A percentile compares a stretch with the other conserved stretches of the same genome.
These are phyloP conservation scores for Ichneumoninae sp. DNA, from an alignment of 2,888 invertebrate species.

Conservation along the genomic window DNA sequence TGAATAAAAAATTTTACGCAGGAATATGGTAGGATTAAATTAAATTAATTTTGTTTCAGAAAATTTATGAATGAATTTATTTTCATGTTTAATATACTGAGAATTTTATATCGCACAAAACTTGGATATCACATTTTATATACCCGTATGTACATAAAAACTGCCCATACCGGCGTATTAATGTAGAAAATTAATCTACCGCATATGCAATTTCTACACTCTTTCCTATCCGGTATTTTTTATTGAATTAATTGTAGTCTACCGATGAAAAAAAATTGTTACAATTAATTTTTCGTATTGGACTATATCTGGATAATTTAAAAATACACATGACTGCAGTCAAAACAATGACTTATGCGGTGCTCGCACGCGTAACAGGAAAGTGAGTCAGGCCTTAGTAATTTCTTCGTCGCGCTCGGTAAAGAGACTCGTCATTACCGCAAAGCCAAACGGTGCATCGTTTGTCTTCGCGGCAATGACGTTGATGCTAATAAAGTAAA, in stretches of 20 bases:
- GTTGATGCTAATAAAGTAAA: conserved; percentile 7
- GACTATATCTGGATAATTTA: not conserved
- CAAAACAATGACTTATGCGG: conserved; percentile 45
- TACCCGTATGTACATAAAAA: not conserved
- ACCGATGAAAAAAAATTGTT: not conserved
- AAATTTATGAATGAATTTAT: not conserved
- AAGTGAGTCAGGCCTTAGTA: conserved; percentile 67
- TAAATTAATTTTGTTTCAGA: not conserved
- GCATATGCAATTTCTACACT: not conserved
- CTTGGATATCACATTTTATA: not conserved
- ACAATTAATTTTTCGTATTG: not conserved
- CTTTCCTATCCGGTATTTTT: not conserved
- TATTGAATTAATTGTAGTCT: not conserved
- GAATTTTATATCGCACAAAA: not conserved
- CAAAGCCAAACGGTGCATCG: conserved; percentile 44
- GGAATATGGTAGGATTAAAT: not conserved
- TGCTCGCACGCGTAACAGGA: conserved; percentile 59
- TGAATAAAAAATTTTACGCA: not conserved
- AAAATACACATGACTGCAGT: not conserved
- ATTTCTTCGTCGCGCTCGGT: conserved; percentile 56
- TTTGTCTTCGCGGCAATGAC: not conserved
- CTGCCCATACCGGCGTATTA: not conserved
- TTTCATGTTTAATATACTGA: not conserved
- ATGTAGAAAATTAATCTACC: not conserved
- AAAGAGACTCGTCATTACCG: conserved; percentile 63